Evolutionary conservation across 2,888 invertebrate species (phyloP), one percentile per base, ranked within the genome.

Genomic region (Trachelus iudaicus): DNA sequence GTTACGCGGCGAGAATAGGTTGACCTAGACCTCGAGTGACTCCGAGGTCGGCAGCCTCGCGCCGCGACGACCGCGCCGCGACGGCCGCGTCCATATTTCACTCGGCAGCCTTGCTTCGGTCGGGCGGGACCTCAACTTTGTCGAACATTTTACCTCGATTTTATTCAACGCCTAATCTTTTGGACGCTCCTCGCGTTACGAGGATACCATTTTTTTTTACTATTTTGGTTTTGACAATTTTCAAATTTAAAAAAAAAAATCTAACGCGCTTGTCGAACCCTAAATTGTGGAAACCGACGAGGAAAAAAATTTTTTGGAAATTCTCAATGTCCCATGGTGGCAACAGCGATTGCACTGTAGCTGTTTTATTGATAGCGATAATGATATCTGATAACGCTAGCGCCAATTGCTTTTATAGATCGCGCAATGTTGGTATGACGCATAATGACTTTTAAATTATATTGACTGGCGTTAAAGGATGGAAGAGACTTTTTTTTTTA

Each of bases 11-110:
- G 79, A 83, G 85, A 87, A 87, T 87, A 87, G 86, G 83, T 82
- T 83, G 85, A 87, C 87, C 87, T 85, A 87, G 87, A 87, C 86
- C 87, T 87, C 83, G 85, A 82, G 80, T 78, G 84, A 83, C 83
- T 83, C 79, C 81, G 86, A 86, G 85, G 85, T 86, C 86, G 81
- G 83, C 81, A 84, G 85, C 81, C 85, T 81, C 79, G 75, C 81
- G 81, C 71, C 31, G 33, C 31, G 31, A 71, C 71, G 71, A 30
- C 31, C 69, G 69, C 33, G 69, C 69, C 77, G 40, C 79, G 81
- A 79, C 78, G 79, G 80, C 78, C 81, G 80, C 85, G 85, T 83
- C 82, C 81, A 82, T 86, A 82, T 83, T 83, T 86, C 81, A 78
- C 82, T 81, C 82, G 82, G 79, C 80, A 71, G 71, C 71, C 71